Evolutionary conservation across 2,888 invertebrate genomes (phyloP).

Genomic region (Gymnosoma rotundatum): DNA sequence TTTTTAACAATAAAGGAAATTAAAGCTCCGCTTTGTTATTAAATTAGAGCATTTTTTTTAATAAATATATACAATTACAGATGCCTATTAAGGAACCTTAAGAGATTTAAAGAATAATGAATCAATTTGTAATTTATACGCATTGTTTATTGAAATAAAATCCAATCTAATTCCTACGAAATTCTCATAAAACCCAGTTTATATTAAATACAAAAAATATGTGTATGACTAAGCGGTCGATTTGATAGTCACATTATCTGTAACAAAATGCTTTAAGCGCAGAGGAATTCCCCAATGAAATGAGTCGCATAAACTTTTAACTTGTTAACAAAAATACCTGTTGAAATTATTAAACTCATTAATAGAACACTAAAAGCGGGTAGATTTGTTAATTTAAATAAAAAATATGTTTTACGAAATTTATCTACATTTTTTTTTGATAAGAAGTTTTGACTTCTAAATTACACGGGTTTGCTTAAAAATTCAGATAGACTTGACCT

Average conservation of each 20-base stretch:
- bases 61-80: not conserved
- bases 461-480: too few species aligned
- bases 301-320: not conserved
- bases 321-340: not conserved
- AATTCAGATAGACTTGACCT: too few species aligned
- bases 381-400: too few species aligned
- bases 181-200: conserved; percentile 34
- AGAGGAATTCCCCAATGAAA: conserved; percentile 62
- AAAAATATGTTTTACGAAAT: too few species aligned
- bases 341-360: not conserved
- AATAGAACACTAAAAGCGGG: not conserved
- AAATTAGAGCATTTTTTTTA: conserved; percentile 8
- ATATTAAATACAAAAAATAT: not conserved
- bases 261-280: conserved; percentile 50
- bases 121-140: not conserved
- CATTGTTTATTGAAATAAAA: not conserved
- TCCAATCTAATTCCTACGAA: conserved; percentile 37
- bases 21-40: conserved; percentile 36
- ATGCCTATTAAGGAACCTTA: not conserved
- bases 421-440: too few species aligned
- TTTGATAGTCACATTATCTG: conserved; percentile 16
- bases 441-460: too few species aligned
- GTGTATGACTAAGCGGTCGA: conserved; percentile 29
- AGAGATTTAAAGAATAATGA: not conserved
- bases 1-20: conserved; percentile 18